Evolutionary conservation across 2,797 vertebrate genomes (phyloP).

Genomic region (Enteromius treurensis): DNA sequence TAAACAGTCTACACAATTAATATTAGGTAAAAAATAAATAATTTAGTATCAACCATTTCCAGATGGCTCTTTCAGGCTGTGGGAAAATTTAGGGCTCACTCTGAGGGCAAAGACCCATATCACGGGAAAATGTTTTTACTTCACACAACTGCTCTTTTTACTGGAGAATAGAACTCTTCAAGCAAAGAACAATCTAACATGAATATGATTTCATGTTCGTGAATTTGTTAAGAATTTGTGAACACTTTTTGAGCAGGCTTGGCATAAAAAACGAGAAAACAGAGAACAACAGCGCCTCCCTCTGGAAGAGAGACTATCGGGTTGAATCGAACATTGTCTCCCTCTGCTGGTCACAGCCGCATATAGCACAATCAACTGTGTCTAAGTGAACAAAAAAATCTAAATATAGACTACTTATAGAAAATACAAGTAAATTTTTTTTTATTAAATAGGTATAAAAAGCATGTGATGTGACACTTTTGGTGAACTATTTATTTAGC

Average conservation of each 20-base stretch:
- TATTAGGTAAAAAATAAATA: neutral
- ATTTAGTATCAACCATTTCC: neutral
- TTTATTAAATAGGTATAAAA: neutral
- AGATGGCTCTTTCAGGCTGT: neutral
- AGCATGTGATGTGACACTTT: neutral
- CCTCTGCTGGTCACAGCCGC: neutral
- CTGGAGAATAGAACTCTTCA: neutral
- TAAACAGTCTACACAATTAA: neutral
- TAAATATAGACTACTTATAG: neutral
- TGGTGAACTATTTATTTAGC: neutral
- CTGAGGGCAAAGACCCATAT: too few relatives aligned
- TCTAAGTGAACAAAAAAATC: neutral
- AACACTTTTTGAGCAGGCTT: neutral
- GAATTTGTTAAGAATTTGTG: neutral
- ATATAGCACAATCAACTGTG: neutral
- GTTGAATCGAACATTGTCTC: neutral
- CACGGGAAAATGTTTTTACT: neutral
- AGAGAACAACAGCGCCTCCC: neutral
- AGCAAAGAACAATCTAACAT: neutral
- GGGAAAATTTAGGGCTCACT: neutral
- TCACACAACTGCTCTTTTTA: neutral
- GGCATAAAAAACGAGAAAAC: neutral
- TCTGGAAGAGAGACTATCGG: neutral
- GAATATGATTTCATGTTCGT: neutral
- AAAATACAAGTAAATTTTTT: neutral